Base-by-base conservation (phyloP, 2,113 vertebrate species). In the Callopanchax toddi region DNA sequence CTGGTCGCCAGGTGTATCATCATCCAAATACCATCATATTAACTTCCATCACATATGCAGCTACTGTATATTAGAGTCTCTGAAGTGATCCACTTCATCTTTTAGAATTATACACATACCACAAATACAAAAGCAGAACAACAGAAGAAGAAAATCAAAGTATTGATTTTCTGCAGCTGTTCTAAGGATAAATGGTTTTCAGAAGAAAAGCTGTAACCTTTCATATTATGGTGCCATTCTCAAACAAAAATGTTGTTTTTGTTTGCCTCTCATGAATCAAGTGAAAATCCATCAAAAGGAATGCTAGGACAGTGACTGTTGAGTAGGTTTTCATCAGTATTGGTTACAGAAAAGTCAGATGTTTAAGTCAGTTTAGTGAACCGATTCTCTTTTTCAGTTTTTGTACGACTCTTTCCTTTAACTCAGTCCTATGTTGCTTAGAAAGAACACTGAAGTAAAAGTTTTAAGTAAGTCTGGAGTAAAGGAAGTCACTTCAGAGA, bases 161-260 rank as follows among this genome's bases (percentile, higher is more conserved):
- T 46, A 82, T 71, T 74, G 55, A 85, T 82, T 82, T 71, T 67
- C 36, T 48, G 5, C 3, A 76, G 52, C 71, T 76, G 20, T 43
- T 64, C 60, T 18, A 18, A 74, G 53, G 50, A 23, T 57, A 53
- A 72, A 74, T 12, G 20, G 12, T 60, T 66, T 74, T 48, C 44
- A 66, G 22, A 11, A 60, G 29, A 51, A 68, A 60, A 36, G 40
- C 23, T n/a, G 42, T 26, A 48, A 46, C 44, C 53, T 51, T 75
- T 20, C 59, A 18, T 2, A 7, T 46, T 1, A 7, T 42, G 13
- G 50, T 6, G 20, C 25, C 18, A 58, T 5, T 51, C 26, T 57
- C 12, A 17, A 5, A 50, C 0, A 45, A 6, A 60, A 56, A 50
- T 12, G 29, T 68, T 12, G 29, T 32, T 18, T 54, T 21, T 57